Conservation (phyloP, 2,888 invertebrate genomes). For the Dolichomitus sp. region DNA sequence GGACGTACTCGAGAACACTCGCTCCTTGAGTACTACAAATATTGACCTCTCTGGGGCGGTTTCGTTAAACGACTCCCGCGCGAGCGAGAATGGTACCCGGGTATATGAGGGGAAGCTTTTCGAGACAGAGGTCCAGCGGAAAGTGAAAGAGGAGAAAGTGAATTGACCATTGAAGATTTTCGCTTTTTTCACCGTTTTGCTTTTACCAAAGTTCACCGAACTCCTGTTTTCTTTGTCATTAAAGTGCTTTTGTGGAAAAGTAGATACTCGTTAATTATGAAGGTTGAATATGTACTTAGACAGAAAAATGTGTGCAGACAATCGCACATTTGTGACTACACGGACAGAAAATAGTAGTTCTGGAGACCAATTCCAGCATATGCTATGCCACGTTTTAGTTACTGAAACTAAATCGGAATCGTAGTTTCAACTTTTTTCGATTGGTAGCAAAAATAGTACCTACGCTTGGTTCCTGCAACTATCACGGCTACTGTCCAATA, state of each 20-base stretch:
- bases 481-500: too few relatives aligned
- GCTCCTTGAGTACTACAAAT: slow-evolving; percentile 79
- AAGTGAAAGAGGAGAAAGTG: slow-evolving; percentile 18
- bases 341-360: too few relatives aligned
- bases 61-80: slow-evolving; percentile 80
- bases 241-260: neutral
- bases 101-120: slow-evolving; percentile 33
- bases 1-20: slow-evolving; percentile 76
- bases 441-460: too few relatives aligned
- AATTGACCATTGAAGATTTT: slow-evolving; percentile 11
- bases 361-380: too few relatives aligned
- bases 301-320: neutral
- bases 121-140: neutral
- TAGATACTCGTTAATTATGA: neutral
- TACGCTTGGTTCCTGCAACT: too few relatives aligned
- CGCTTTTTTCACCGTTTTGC: neutral
- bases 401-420: too few relatives aligned
- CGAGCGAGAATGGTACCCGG: slow-evolving; percentile 25
- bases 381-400: too few relatives aligned
- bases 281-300: neutral
- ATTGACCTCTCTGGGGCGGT: slow-evolving; percentile 79
- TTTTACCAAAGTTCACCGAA: neutral
- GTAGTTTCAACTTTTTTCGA: too few relatives aligned
- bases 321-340: neutral
- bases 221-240: neutral